These are phyloP conservation scores for Lutjanus erythropterus DNA, from an alignment of 2,113 vertebrate genomes.

Conservation along the genomic window DNA sequence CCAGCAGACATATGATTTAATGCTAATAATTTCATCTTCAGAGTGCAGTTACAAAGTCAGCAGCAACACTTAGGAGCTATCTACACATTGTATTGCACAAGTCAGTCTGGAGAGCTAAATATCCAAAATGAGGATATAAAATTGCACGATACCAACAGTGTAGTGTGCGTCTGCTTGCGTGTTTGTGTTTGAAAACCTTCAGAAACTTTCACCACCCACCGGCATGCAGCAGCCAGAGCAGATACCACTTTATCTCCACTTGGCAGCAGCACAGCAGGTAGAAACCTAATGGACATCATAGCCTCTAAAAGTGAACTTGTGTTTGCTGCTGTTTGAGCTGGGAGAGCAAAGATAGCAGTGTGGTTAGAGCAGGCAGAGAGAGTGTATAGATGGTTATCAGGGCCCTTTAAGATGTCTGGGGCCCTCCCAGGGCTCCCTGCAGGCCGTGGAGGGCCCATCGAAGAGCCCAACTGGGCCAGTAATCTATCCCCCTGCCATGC, in stretches of 20 bases:
- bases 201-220: conserved; percentile 68
- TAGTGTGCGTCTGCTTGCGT: background rate
- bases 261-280: conserved; percentile 78
- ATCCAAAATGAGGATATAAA: conserved; percentile 29
- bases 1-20: background rate
- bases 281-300: conserved; percentile 79
- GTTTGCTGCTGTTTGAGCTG: conserved; percentile 72
- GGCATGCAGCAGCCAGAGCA: conserved; percentile 57
- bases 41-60: conserved; percentile 13
- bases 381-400: conserved; percentile 78
- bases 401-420: conserved; percentile 76
- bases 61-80: conserved; percentile 12
- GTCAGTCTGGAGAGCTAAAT: background rate
- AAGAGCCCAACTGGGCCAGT: conserved; percentile 77
- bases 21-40: background rate
- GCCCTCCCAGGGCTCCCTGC: conserved; percentile 74
- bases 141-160: conserved; percentile 3
- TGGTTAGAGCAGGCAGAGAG: conserved; percentile 53
- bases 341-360: conserved; percentile 73
- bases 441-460: conserved; percentile 67
- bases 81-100: background rate
- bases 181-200: conserved; percentile 43
- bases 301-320: conserved; percentile 77
- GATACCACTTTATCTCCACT: conserved; percentile 80
- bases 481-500: conserved; percentile 82